phyloP scores from a whole-genome alignment of 2,888 invertebrate species.

The Mythimna pallens region DNA sequence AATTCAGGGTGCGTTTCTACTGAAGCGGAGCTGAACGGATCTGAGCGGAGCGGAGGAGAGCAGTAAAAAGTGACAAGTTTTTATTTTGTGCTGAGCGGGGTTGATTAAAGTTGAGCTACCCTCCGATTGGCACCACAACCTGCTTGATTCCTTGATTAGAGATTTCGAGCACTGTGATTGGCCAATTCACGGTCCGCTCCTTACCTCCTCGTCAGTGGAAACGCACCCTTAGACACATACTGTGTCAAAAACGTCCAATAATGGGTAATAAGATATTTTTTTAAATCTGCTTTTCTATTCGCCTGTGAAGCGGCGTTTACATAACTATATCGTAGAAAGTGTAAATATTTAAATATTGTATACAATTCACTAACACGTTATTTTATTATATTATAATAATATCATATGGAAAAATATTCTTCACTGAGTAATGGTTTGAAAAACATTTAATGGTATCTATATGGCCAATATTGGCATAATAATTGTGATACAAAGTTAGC shows the following conservation, averaged over 20 bases:
- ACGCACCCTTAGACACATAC: no score
- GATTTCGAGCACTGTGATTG: no score
- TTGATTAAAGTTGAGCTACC: no score
- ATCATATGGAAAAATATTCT: constrained; percentile 30
- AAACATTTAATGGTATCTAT: constrained; percentile 14
- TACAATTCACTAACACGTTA: constrained; percentile 48
- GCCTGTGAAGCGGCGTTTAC: constrained; percentile 13
- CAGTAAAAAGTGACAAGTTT: no score
- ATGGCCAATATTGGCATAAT: constrained; percentile 3
- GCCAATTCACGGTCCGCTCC: no score
- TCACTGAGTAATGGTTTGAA: constrained; percentile 24
- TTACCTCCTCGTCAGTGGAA: no score
- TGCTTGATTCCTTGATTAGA: no score
- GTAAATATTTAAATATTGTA: constrained; percentile 52
- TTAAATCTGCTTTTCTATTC: constrained; percentile 7
- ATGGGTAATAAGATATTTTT: background rate
- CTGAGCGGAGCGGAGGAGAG: no score
- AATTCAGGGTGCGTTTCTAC: background rate
- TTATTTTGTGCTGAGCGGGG: no score
- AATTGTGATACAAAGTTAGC: constrained; percentile 11
- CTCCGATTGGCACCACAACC: no score
- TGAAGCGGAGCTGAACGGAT: no score
- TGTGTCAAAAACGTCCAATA: background rate
- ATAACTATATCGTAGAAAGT: constrained; percentile 52
- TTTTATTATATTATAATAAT: constrained; percentile 25